These are phyloP conservation scores for Acestrorhynchus altus DNA, from an alignment of 2,797 vertebrate genomes.

Conservation along the genomic window DNA sequence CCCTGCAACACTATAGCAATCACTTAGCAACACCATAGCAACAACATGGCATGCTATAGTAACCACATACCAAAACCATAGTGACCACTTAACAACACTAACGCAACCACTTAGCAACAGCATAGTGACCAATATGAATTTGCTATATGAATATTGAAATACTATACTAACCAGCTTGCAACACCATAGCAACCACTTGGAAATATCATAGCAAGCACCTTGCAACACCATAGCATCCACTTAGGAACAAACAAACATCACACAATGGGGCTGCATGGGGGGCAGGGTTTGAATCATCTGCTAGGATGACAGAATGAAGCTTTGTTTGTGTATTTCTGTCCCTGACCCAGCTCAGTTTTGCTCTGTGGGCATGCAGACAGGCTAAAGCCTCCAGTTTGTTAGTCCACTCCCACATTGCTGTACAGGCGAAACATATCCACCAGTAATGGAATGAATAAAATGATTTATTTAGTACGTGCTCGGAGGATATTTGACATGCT, in stretches of 20 bases:
- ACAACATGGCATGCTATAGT: no score
- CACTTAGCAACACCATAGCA: no score
- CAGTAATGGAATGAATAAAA: slow-evolving; percentile 81
- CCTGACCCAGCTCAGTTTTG: slow-evolving; percentile 10
- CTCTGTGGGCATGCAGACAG: slow-evolving; percentile 46
- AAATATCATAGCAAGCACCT: no score
- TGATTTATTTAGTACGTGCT: slow-evolving; percentile 83
- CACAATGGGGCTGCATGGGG: background rate
- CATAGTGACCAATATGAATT: no score
- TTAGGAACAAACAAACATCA: background rate
- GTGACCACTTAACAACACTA: no score
- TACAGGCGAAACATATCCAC: slow-evolving; percentile 75
- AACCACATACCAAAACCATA: no score
- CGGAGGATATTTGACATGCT: slow-evolving; percentile 83
- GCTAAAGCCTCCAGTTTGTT: slow-evolving; percentile 69
- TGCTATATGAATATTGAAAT: no score
- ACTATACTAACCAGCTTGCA: no score
- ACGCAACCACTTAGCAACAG: no score
- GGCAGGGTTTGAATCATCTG: slow-evolving; percentile 1
- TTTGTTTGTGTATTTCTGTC: slow-evolving; percentile 44
- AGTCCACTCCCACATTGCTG: slow-evolving; percentile 72
- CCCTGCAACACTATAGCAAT: no score
- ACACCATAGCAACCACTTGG: no score
- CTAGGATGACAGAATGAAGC: slow-evolving; percentile 16
- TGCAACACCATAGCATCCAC: no score